Percentiles rank a stretch among this genome's conserved stretches.
Evolutionary conservation across 2,888 invertebrate genomes (phyloP).

Genomic region (Calameuta pallipes): DNA sequence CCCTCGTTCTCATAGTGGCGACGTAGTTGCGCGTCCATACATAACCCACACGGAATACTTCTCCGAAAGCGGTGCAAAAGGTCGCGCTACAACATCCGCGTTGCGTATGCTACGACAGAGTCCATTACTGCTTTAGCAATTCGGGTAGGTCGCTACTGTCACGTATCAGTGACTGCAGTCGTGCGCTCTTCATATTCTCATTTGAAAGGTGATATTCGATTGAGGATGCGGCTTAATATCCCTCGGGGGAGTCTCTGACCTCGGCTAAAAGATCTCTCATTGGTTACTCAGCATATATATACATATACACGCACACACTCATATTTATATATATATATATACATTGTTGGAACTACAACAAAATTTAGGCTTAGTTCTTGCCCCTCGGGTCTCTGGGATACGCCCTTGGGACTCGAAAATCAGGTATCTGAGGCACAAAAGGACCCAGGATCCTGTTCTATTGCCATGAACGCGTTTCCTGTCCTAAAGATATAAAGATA

Average conservation of each 20-base stretch:
- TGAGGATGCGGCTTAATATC: neutral
- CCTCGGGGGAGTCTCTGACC: neutral
- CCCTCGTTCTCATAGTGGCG: neutral
- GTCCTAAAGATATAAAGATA: neutral
- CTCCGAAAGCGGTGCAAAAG: neutral
- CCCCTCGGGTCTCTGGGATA: conserved; percentile 1
- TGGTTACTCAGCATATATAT: neutral
- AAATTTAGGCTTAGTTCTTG: conserved; percentile 1
- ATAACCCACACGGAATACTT: neutral
- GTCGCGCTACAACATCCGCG: neutral
- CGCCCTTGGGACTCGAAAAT: conserved; percentile 8
- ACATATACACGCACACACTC: neutral
- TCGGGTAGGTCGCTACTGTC: neutral
- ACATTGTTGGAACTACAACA: neutral
- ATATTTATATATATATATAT: neutral
- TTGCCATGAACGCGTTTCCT: neutral
- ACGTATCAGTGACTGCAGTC: neutral
- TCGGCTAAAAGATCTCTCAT: neutral
- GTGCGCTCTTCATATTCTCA: neutral
- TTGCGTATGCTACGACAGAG: neutral
- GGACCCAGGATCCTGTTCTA: neutral
- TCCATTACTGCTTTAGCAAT: neutral
- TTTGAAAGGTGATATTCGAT: neutral
- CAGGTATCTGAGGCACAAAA: neutral
- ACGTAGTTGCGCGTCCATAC: neutral